Percentiles rank a stretch among this genome's conserved stretches.
Evolutionary conservation across 2,888 invertebrate species (phyloP).

Genomic region (Machimus atricapillus): DNA sequence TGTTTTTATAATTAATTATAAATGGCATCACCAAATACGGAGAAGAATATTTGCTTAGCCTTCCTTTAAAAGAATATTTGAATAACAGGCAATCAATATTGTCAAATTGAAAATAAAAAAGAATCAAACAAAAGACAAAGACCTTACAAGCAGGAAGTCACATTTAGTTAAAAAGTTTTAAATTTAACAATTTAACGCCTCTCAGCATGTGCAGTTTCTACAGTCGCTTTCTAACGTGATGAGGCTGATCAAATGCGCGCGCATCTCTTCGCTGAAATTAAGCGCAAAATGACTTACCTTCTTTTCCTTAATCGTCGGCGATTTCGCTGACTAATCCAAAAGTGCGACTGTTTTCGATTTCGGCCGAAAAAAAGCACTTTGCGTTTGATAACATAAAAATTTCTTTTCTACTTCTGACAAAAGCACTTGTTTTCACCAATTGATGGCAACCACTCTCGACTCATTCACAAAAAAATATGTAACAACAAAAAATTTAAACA

Average conservation of each 20-base stretch:
- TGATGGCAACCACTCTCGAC: background rate
- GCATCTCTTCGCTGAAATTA: background rate
- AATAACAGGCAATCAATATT: background rate
- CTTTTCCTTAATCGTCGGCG: background rate
- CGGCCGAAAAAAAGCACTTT: constrained; percentile 1
- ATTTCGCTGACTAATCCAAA: constrained; percentile 8
- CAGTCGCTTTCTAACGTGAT: background rate
- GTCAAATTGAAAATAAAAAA: no score
- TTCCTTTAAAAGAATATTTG: background rate
- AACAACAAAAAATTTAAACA: background rate
- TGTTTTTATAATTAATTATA: background rate
- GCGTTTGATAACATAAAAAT: background rate
- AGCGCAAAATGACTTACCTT: background rate
- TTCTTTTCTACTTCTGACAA: background rate
- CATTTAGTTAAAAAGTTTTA: background rate
- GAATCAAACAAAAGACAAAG: background rate
- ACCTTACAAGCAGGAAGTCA: background rate
- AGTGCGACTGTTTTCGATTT: constrained; percentile 19
- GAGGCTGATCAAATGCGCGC: background rate
- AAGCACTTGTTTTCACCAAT: constrained; percentile 20
- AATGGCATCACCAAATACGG: background rate
- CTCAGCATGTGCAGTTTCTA: background rate
- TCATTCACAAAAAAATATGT: background rate
- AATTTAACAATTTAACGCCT: background rate
- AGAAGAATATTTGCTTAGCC: background rate